Conservation (phyloP, 2,888 invertebrate species). For the Eudasyphora cyanicolor region DNA sequence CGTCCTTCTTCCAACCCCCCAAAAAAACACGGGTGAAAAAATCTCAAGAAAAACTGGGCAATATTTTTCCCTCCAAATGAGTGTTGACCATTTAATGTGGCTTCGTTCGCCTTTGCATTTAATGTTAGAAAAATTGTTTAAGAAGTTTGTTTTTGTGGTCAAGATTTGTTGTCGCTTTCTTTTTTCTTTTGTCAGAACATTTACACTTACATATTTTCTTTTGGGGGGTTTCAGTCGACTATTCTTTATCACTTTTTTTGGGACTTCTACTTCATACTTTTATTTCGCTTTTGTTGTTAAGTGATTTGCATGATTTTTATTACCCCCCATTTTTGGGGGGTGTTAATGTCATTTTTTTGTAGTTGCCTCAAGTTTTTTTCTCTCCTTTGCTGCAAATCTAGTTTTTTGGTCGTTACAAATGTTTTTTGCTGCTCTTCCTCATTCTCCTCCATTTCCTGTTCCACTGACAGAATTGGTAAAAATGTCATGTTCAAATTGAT, state of each 20-base stretch:
- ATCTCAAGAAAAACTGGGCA: background rate
- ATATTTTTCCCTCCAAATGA: slow-evolving; percentile 16
- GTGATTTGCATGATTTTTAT: slow-evolving; percentile 57
- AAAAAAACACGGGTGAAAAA: background rate
- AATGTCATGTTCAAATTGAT: slow-evolving; percentile 38
- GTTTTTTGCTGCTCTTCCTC: background rate
- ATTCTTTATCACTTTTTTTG: too few relatives aligned
- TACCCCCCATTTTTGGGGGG: slow-evolving; percentile 16
- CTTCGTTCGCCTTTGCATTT: background rate
- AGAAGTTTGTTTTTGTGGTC: slow-evolving; percentile 38
- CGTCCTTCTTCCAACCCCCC: background rate
- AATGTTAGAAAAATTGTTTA: slow-evolving; percentile 29
- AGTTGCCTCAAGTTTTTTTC: background rate
- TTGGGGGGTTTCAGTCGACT: too few relatives aligned
- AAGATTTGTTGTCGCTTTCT: slow-evolving; percentile 4
- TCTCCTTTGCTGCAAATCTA: background rate
- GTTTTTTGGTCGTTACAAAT: background rate
- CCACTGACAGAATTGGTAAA: background rate
- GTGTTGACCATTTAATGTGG: slow-evolving; percentile 19
- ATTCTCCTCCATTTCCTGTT: background rate
- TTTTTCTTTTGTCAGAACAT: background rate
- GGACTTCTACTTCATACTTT: too few relatives aligned
- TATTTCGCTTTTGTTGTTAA: slow-evolving; percentile 17
- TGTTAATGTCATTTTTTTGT: slow-evolving; percentile 37
- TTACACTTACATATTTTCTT: too few relatives aligned